Evolutionary conservation across 2,797 vertebrate species (phyloP), one percentile per base, ranked within the genome.

Genomic region (Loris lydekkerianus): DNA sequence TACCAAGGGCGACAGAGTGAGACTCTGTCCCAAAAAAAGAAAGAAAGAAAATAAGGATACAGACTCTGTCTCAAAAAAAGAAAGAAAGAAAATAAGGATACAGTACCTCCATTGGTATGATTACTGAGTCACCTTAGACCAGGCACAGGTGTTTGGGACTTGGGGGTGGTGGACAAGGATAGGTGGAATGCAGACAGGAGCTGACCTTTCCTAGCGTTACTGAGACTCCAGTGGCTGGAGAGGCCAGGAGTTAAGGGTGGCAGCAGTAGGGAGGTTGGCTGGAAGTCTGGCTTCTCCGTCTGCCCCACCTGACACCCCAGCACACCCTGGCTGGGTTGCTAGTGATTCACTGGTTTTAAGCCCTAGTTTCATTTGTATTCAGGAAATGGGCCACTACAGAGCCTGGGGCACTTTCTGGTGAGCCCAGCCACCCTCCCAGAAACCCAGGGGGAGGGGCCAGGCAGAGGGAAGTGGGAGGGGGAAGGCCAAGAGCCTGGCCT

Each of bases 281-380:
- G 21, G 40, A 49, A 34, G 11, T 27, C 61, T 6, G 69, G 78
- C 83, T 60, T 73, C 73, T 78, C 20, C 11, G 25, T 53, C 75
- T 0, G 2, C 77, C 56, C 27, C 7, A 69, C 70, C 61, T n/a
- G 77, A 77, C 70, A 93, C 76, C 70, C 49, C 80, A 96, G 80
- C 88, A 76, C 31, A 61, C 88, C 95, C 72, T 58, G 88, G 96
- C 96, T 80, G 88, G 1, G 61, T 40, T 43, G 58, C 20, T 6
- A 7, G 89, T 96, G 96, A 97, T 96, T 97, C 96, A 97, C 93
- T 67, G 8, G 70, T 40, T 80, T 70, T 96, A 92, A 97, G 90
- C 86, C 85, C 70, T 53, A 43, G 97, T 96, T 97, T 97, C 97
- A 86, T 72, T 70, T 91, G 78, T 56, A 91, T 95, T 93, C 95